Conservation (phyloP, 2,113 vertebrate genomes). For the Platysternon megacephalum region DNA sequence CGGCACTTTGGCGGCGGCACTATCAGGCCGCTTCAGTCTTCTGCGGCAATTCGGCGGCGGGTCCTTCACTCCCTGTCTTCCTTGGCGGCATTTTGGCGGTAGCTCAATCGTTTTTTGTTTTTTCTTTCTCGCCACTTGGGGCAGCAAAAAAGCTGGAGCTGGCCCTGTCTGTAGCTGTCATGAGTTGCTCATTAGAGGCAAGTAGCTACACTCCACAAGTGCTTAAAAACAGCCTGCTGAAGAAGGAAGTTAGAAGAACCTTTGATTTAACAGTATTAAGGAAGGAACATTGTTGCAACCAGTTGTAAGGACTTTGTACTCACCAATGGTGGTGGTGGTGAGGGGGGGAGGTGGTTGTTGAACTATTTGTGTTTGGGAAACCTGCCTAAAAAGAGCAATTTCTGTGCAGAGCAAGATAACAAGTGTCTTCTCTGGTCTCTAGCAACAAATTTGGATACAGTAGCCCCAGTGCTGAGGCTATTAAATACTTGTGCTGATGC, state of each 20-base stretch:
- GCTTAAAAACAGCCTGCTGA: neutral
- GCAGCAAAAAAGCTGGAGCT: too few species aligned
- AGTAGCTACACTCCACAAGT: neutral
- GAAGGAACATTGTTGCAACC: neutral
- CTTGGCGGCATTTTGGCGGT: too few species aligned
- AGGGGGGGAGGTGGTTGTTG: neutral
- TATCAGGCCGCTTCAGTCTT: too few species aligned
- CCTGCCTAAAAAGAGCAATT: neutral
- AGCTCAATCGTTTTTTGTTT: too few species aligned
- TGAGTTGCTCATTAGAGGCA: neutral
- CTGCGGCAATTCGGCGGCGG: too few species aligned
- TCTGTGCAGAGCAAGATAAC: neutral
- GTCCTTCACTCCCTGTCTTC: too few species aligned
- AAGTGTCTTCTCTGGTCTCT: neutral
- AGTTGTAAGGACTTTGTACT: neutral
- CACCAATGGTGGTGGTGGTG: neutral
- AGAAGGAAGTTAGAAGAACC: neutral
- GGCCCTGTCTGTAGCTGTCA: neutral
- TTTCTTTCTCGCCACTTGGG: too few species aligned
- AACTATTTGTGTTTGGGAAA: fast-evolving
- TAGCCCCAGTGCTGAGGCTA: neutral
- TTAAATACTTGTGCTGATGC: neutral
- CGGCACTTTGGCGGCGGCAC: too few species aligned
- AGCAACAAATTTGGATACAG: neutral
- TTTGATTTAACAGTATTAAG: neutral